Base-by-base conservation (phyloP, 1,140 invertebrate species). In the Pemphigus obesinymphae region DNA sequence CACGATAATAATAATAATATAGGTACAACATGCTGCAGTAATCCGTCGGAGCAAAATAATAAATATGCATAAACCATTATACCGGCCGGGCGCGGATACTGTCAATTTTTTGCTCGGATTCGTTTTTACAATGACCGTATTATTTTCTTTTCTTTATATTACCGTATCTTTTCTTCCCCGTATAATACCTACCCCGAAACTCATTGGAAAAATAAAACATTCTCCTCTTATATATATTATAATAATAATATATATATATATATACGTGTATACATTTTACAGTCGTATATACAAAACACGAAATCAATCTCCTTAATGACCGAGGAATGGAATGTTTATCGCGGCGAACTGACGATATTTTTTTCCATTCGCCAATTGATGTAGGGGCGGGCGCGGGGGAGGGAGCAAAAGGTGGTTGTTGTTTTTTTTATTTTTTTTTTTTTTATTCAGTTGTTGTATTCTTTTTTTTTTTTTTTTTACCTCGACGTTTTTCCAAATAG, bases 221-320 rank as follows among this genome's bases (percentile, higher is more conserved):
- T 55, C 26, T n/a, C 4, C 20, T 20, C 8, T 17, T 66, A 4
- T 63, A 10, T 63, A 15, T 31, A 63, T 63, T 29, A n/a, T n/a
- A n/a, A n/a, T n/a, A n/a, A n/a, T n/a, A n/a, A n/a, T n/a, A 43
- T n/a, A 40, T 17, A 66, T 31, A n/a, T 3, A 66, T 34, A 43
- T 40, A 73, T 31, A n/a, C 17, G 43, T 55, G 20, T 53, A 50
- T 31, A n/a, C n/a, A n/a, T n/a, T n/a, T n/a, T n/a, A n/a, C n/a
- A n/a, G n/a, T n/a, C n/a, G n/a, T n/a, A n/a, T n/a, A 8, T 23
- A 53, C 26, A 58, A 4, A 55, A 58, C 17, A 37, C 75, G 75
- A 78, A 78, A 78, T 78, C 75, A 78, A 78, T 78, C 75, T 78
- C 34, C 50, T 78, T 78, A 78, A 78, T 78, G 75, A 78, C 75